These are phyloP conservation scores for Zelleria hepariella DNA, from an alignment of 2,888 invertebrate species.

Conservation along the genomic window DNA sequence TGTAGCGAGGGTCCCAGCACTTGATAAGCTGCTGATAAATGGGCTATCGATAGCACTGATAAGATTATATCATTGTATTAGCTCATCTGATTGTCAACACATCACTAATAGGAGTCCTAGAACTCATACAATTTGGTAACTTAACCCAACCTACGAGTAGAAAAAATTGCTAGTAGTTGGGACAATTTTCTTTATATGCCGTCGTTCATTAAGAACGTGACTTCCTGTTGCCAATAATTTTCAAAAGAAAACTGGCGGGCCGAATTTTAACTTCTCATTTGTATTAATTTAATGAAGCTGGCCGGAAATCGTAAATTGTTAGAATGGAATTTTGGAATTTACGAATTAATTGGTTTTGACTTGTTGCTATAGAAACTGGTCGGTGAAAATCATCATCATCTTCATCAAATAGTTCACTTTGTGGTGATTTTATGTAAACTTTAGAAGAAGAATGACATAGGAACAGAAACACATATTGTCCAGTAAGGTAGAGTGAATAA, in stretches of 20 bases:
- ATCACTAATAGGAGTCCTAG: background rate
- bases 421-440: too few species aligned
- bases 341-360: background rate
- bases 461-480: too few species aligned
- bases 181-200: background rate
- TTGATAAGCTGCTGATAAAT: background rate
- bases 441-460: too few species aligned
- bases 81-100: background rate
- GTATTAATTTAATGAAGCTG: background rate
- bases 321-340: background rate
- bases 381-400: too few species aligned
- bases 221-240: constrained; percentile 1
- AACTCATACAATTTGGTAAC: background rate
- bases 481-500: too few species aligned
- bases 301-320: background rate
- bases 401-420: too few species aligned
- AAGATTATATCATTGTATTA: background rate
- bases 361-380: background rate
- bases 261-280: background rate
- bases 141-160: too few species aligned
- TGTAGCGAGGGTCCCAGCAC: background rate
- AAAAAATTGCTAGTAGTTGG: background rate
- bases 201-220: background rate
- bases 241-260: background rate
- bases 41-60: background rate